Evolutionary conservation across 2,888 invertebrate species (phyloP), one percentile per base, ranked within the genome.

Genomic region (Heterodera filipjevi): DNA sequence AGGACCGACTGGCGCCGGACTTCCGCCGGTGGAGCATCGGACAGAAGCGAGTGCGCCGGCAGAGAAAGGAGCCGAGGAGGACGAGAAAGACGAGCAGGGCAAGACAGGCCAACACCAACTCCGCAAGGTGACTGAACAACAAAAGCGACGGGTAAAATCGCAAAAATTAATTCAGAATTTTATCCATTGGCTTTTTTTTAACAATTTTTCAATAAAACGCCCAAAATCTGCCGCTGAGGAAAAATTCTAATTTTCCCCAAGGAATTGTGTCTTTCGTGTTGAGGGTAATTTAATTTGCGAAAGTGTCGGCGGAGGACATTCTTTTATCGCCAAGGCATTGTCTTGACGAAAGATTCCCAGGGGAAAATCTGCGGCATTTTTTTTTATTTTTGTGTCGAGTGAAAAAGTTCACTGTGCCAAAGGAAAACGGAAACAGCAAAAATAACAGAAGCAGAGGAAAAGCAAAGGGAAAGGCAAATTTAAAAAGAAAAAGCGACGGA

Each of bases 21-120:
- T 75, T 75, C 66, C 75, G 66, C 68, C 75, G 46, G 46, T 75
- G 75, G 22, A 75, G 68, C 68, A 59, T 33, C 30, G 71, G 71
- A 70, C 77, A 71, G 72, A 77, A 77, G 49, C 77, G 44, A 33
- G 77, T 70, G 3, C 77, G 68, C 1, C 77, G 66, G 44, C 77
- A 77, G 22, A 77, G 72, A 70, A 53, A 71, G 53, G 71, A 71
- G 30, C 70, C 64, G 72, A 66, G 72, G 22, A 71, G n/a, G 30
- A 77, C 33, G 53, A 68, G 35, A 27, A 77, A 68, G 46, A 77
- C 32, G 33, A 68, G 35, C 53, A 68, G 35, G 22, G 32, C 68
- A 22, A 77, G 72, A 19, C 30, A n/a, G 27, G 32, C 30, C 70
- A 77, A 53, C 49, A 77, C 44, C 53, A 77, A 66, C 72, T 75